Evolutionary conservation across 2,113 vertebrate species (phyloP).

Genomic region (Erinaceus europaeus): DNA sequence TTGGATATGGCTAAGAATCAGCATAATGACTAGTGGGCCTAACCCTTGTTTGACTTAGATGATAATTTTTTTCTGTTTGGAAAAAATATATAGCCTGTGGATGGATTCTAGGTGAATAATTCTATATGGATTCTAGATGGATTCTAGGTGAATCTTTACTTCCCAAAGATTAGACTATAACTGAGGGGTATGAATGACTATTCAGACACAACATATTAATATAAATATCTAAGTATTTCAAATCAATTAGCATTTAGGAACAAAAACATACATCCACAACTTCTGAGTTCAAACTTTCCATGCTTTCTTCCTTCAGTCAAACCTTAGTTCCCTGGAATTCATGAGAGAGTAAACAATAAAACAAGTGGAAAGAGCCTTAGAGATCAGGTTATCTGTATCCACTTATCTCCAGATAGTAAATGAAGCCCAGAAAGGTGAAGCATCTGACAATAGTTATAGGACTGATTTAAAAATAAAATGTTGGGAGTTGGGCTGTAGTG

Average conservation of each 20-base stretch:
- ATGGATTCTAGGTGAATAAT: neutral
- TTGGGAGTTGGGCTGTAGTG: too few species aligned
- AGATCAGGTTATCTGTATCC: neutral
- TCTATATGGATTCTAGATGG: too few species aligned
- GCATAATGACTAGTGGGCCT: neutral
- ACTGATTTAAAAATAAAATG: neutral
- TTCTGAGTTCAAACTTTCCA: neutral
- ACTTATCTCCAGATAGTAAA: neutral
- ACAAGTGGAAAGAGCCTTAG: neutral
- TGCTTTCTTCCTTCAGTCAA: neutral
- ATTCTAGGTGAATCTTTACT: conserved; percentile 27
- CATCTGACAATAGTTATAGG: neutral
- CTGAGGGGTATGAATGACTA: neutral
- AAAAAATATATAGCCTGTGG: neutral
- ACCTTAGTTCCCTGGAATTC: neutral
- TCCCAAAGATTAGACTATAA: neutral
- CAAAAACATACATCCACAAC: neutral
- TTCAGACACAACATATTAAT: conserved; percentile 29
- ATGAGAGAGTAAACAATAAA: neutral
- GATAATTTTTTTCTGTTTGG: neutral
- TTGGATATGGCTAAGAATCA: neutral
- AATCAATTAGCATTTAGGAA: conserved; percentile 3
- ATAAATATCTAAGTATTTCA: conserved; percentile 1
- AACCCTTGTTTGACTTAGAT: neutral
- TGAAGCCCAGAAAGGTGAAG: neutral